phyloP scores from a whole-genome alignment of 2,797 vertebrate species.

The Pseudomugil gertrudae region DNA sequence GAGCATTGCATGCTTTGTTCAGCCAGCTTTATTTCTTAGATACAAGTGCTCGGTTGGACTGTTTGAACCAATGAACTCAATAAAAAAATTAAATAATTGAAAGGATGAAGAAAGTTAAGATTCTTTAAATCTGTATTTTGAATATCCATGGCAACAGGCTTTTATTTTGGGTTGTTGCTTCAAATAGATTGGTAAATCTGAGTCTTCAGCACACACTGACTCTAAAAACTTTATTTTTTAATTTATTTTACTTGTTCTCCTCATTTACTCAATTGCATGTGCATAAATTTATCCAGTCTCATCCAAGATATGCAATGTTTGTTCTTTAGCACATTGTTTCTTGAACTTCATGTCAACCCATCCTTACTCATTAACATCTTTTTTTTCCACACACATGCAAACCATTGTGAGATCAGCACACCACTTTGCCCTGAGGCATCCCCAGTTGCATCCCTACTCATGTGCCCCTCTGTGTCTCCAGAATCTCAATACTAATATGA shows the following conservation, averaged over 20 bases:
- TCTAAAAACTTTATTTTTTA: conserved; percentile 2
- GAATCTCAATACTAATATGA: conserved; percentile 60
- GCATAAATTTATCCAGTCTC: neutral
- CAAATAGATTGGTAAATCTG: conserved; percentile 45
- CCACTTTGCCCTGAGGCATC: conserved; percentile 49
- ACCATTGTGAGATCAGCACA: conserved; percentile 59
- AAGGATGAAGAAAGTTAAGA: conserved; percentile 34
- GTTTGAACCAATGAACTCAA: conserved; percentile 29
- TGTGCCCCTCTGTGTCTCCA: conserved; percentile 39
- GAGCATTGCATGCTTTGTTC: conserved; percentile 38
- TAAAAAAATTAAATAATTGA: conserved; percentile 13
- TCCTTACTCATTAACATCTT: conserved; percentile 61
- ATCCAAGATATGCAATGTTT: neutral
- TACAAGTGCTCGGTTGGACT: conserved; percentile 36
- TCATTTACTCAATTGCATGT: neutral
- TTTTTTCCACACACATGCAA: conserved; percentile 48
- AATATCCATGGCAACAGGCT: conserved; percentile 72
- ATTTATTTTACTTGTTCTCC: conserved; percentile 6
- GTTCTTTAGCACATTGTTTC: conserved; percentile 4
- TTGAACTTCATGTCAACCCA: conserved; percentile 27
- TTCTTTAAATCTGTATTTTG: conserved; percentile 40
- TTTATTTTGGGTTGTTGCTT: conserved; percentile 39
- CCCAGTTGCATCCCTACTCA: conserved; percentile 42
- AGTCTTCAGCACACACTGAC: conserved; percentile 11
- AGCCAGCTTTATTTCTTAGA: conserved; percentile 36